Percentiles rank a stretch among this genome's conserved stretches.
These are phyloP conservation scores for Ophion costatus DNA, from an alignment of 2,888 invertebrate species.

Conservation along the genomic window DNA sequence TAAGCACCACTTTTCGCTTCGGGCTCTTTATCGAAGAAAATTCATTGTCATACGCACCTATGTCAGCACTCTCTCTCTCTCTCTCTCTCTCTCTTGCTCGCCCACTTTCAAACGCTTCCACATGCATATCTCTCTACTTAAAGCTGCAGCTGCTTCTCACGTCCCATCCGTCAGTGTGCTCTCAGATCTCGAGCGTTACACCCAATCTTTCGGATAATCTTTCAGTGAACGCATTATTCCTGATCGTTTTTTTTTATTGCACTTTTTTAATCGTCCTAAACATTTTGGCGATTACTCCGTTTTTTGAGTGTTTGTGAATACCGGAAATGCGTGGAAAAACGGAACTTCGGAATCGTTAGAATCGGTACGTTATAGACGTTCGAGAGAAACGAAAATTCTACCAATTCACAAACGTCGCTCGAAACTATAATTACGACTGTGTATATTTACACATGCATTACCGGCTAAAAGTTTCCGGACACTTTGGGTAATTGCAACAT, in stretches of 20 bases:
- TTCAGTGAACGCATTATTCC: background rate
- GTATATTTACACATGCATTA: no score
- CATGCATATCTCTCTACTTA: conserved; percentile 9
- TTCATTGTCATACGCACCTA: conserved; percentile 46
- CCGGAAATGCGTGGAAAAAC: no score
- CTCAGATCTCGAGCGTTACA: conserved; percentile 53
- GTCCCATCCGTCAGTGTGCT: conserved; percentile 51
- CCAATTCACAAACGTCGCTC: no score
- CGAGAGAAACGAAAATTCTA: no score
- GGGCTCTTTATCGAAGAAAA: conserved; percentile 50
- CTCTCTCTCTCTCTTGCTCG: background rate
- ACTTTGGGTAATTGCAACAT: no score
- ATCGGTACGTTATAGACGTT: no score
- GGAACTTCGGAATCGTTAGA: no score
- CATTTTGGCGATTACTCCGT: background rate
- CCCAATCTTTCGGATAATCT: background rate
- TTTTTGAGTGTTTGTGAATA: no score
- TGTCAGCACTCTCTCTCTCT: background rate
- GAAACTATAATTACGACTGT: no score
- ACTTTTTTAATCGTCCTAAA: background rate
- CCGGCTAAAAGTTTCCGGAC: no score
- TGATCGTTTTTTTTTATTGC: background rate
- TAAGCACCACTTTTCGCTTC: conserved; percentile 13
- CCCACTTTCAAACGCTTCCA: conserved; percentile 5
- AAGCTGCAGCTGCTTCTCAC: conserved; percentile 34